Percentiles rank a stretch among this genome's conserved stretches.
These are phyloP conservation scores for Cistogaster globosa DNA, from an alignment of 2,888 invertebrate species.

Conservation along the genomic window DNA sequence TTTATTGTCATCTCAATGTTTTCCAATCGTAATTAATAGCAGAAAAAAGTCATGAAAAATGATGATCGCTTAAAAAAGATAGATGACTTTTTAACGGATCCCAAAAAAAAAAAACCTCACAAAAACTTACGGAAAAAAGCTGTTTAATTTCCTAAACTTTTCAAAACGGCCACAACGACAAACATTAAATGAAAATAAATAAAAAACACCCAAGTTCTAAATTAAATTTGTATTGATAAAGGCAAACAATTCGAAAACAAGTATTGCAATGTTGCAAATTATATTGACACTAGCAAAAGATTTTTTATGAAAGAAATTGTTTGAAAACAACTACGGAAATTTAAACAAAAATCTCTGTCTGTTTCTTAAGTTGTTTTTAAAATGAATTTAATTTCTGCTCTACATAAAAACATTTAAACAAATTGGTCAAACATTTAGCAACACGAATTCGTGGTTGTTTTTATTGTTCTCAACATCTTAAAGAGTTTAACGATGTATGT, in stretches of 20 bases:
- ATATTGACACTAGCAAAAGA: not conserved
- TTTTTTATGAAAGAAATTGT: not conserved
- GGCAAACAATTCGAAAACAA: conserved; percentile 19
- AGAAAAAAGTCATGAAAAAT: conserved; percentile 64
- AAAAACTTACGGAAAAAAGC: conserved; percentile 2
- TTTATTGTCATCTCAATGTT: conserved; percentile 46
- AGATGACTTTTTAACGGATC: conserved; percentile 62
- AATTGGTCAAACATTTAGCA: conserved; percentile 59
- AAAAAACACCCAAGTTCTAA: conserved; percentile 1
- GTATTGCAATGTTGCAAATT: not conserved
- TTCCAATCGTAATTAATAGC: conserved; percentile 59
- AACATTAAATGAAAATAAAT: conserved; percentile 3
- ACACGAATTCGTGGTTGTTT: conserved; percentile 57
- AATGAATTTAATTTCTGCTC: not conserved
- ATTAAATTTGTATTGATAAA: conserved; percentile 12
- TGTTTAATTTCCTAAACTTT: conserved; percentile 40
- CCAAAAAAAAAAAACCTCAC: too few relatives aligned
- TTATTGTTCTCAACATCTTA: conserved; percentile 28
- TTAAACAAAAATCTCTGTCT: too few relatives aligned
- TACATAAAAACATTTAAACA: conserved; percentile 16
- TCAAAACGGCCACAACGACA: not conserved
- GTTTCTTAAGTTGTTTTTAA: not conserved
- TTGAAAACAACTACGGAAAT: too few relatives aligned
- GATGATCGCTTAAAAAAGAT: conserved; percentile 62
- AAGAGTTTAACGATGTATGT: conserved; percentile 32